Percentiles rank a stretch among this genome's conserved stretches.
These are phyloP conservation scores for Sesia apiformis DNA, from an alignment of 2,888 invertebrate species.

Conservation along the genomic window DNA sequence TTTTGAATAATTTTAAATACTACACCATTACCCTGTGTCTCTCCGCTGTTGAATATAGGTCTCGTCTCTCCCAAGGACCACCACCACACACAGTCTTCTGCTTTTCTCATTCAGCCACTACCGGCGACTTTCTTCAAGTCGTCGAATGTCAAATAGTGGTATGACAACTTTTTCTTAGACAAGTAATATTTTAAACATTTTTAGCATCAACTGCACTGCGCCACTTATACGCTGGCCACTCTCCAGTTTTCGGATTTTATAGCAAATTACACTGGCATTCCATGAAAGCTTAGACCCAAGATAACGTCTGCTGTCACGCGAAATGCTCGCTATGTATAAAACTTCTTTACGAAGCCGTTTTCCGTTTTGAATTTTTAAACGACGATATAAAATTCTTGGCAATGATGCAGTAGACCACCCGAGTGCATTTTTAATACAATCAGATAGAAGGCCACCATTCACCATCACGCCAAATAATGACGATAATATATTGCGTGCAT, in stretches of 20 bases:
- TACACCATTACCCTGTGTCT: too few species aligned
- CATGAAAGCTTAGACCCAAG: slow-evolving; percentile 28
- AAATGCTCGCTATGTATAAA: neutral
- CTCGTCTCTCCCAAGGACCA: too few species aligned
- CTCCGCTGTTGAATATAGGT: too few species aligned
- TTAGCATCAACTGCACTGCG: slow-evolving; percentile 39
- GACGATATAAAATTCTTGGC: neutral
- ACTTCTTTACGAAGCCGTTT: neutral
- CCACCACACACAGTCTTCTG: too few species aligned
- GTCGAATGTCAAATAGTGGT: too few species aligned
- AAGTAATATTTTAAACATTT: neutral
- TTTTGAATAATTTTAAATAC: too few species aligned
- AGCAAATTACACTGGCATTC: slow-evolving; percentile 49
- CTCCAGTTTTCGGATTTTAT: slow-evolving; percentile 61
- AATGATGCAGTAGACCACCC: neutral
- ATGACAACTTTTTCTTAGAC: too few species aligned
- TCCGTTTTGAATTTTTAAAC: slow-evolving; percentile 9
- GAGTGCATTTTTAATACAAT: neutral
- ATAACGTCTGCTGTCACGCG: slow-evolving; percentile 16
- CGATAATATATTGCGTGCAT: slow-evolving; percentile 33
- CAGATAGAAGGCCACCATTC: neutral
- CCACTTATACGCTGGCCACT: slow-evolving; percentile 47
- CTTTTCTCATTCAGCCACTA: too few species aligned
- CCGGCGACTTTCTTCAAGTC: too few species aligned
- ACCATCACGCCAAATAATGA: slow-evolving; percentile 13